Percentiles rank a stretch among this genome's conserved stretches.
phyloP scores from a whole-genome alignment of 2,888 invertebrate species.

The Leucoptera coffeella region DNA sequence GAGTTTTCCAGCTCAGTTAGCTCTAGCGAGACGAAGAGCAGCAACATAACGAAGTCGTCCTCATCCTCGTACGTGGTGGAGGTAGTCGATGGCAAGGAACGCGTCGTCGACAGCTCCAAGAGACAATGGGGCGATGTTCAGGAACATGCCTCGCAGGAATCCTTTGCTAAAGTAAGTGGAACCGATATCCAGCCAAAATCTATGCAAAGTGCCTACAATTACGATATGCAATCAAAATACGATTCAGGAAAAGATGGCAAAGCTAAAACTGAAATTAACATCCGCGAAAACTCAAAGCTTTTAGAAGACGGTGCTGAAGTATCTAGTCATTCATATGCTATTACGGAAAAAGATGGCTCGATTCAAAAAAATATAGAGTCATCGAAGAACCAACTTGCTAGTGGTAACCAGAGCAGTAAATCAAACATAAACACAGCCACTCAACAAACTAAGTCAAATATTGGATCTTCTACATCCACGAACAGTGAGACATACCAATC shows the following conservation, averaged over 20 bases:
- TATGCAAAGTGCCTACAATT: slow-evolving; percentile 43
- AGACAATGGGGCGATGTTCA: slow-evolving; percentile 52
- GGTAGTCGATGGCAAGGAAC: slow-evolving; percentile 59
- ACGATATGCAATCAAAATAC: slow-evolving; percentile 48
- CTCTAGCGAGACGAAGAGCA: slow-evolving; percentile 45
- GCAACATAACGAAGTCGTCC: slow-evolving; percentile 52
- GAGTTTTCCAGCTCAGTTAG: slow-evolving; percentile 32
- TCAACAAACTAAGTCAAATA: too few relatives aligned
- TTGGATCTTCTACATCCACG: slow-evolving; percentile 1
- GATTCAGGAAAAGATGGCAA: slow-evolving; percentile 51
- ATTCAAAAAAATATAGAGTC: slow-evolving; percentile 25
- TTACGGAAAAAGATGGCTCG: slow-evolving; percentile 31
- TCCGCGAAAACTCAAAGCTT: slow-evolving; percentile 31
- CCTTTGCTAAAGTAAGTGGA: slow-evolving; percentile 45
- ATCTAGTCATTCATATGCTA: slow-evolving; percentile 26
- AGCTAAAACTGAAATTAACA: slow-evolving; percentile 27
- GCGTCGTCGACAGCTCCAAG: slow-evolving; percentile 52
- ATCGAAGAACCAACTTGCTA: slow-evolving; percentile 17
- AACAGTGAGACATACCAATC: not conserved
- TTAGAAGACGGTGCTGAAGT: slow-evolving; percentile 35
- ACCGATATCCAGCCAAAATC: slow-evolving; percentile 53
- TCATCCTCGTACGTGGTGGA: slow-evolving; percentile 61
- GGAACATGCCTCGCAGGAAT: slow-evolving; percentile 41
- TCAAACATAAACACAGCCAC: too few relatives aligned
- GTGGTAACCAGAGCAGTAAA: not conserved